Evolutionary conservation across 2,113 vertebrate genomes (phyloP), one percentile per base, ranked within the genome.

Genomic region (Ochotona curzoniae): DNA sequence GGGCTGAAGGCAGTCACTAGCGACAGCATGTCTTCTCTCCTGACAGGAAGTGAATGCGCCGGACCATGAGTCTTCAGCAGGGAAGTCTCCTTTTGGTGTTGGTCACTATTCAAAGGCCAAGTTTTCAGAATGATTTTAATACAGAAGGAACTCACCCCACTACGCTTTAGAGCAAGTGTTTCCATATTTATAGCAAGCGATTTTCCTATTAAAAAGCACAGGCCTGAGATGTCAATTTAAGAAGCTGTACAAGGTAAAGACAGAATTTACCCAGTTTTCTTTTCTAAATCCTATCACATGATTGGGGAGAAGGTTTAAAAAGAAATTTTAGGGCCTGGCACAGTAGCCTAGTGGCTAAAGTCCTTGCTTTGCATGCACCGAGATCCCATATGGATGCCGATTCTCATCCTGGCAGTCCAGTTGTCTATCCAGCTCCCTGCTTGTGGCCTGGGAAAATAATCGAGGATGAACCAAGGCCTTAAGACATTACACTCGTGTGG

Each of bases 161-260:
- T 80, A 54, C 44, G 4, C 64, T 89, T 71, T n/a, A 78, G 23
- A 25, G 51, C 8, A 20, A 57, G 17, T 14, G 47, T 60, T 26
- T 91, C 75, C 20, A 15, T n/a, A 64, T 89, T 89, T 76, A 89
- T 3, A 38, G 32, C 28, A 35, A 90, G 54, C 4, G 4, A 28
- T 63, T 96, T 85, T 94, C 69, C 35, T 71, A 70, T 78, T 94
- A 47, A 54, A 47, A 89, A 85, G 83, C 69, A 83, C 23, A 61
- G 60, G 60, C 64, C 9, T 35, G 23, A 26, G 49, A 32, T 38
- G 76, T 70, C 78, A 90, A 71, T 66, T 57, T 66, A 93, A 89
- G 60, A 83, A 90, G 90, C 30, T 54, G 66, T 21, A 57, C 8
- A 89, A 93, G 35, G 13, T 32, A 89, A 0, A 49, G 30, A 87